Evolutionary conservation across 2,888 invertebrate genomes (phyloP).

Genomic region (Sarcophaga carnaria): DNA sequence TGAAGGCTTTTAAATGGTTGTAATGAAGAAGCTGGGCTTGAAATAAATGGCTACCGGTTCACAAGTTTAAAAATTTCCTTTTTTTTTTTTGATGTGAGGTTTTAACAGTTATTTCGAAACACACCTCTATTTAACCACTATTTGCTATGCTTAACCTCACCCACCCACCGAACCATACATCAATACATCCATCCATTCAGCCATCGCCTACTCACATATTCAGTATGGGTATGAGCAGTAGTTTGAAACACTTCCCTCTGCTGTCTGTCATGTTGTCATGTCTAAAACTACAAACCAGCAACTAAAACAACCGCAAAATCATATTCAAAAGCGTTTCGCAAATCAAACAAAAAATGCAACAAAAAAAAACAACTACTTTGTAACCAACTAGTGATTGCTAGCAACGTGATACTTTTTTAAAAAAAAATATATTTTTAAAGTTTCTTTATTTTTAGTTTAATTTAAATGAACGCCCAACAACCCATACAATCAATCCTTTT

Average conservation of each 20-base stretch:
- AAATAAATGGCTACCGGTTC: background rate
- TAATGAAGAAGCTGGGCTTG: background rate
- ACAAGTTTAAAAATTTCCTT: background rate
- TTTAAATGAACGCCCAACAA: background rate
- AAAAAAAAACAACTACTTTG: background rate
- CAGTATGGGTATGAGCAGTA: background rate
- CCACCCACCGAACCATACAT: background rate
- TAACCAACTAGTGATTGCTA: background rate
- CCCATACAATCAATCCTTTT: no score
- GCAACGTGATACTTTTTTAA: conserved; percentile 44
- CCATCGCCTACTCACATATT: background rate
- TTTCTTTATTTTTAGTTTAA: background rate
- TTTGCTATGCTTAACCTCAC: background rate
- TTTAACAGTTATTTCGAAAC: conserved; percentile 32
- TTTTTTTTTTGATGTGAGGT: background rate
- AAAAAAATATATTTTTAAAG: background rate
- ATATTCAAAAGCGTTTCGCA: background rate
- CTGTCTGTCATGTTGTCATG: background rate
- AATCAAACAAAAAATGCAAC: background rate
- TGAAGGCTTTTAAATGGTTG: background rate
- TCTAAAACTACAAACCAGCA: background rate
- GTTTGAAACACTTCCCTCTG: background rate
- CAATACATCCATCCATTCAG: background rate
- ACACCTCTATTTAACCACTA: conserved; percentile 54
- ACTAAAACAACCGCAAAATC: background rate